Evolutionary conservation across 2,888 invertebrate species (phyloP).

Genomic region (Mactromeris polynyma): DNA sequence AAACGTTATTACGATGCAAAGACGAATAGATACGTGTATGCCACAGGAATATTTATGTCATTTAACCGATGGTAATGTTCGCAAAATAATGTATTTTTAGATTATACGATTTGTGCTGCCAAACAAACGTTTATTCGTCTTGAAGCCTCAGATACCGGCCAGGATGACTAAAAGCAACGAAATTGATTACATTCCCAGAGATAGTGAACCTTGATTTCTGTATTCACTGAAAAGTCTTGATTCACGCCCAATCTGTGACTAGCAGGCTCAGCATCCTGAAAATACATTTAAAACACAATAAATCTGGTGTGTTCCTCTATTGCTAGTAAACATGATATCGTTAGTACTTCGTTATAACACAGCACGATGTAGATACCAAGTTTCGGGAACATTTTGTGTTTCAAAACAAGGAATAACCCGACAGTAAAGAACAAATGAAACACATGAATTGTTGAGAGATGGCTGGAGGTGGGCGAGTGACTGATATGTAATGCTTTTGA

Average conservation of each 20-base stretch:
- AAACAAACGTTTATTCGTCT: constrained; percentile 32
- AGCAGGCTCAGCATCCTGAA: neutral
- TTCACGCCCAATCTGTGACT: constrained; percentile 9
- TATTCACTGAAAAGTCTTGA: neutral
- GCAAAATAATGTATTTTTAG: constrained; percentile 57
- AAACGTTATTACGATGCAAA: neutral
- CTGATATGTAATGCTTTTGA: neutral
- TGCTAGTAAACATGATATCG: neutral
- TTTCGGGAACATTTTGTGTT: neutral
- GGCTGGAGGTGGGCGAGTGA: neutral
- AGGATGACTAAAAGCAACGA: constrained; percentile 17
- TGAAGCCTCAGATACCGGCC: constrained; percentile 9
- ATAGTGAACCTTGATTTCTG: neutral
- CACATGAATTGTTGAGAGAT: neutral
- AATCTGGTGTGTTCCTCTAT: neutral
- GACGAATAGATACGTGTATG: neutral
- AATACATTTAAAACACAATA: constrained; percentile 13
- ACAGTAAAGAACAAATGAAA: neutral
- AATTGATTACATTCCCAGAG: neutral
- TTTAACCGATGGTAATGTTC: neutral
- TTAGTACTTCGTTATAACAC: neutral
- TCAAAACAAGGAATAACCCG: neutral
- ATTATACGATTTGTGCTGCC: constrained; percentile 64
- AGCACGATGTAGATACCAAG: neutral
- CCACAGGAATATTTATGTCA: neutral